Base-by-base conservation (phyloP, 2,888 invertebrate genomes). In the Brenthis daphne region DNA sequence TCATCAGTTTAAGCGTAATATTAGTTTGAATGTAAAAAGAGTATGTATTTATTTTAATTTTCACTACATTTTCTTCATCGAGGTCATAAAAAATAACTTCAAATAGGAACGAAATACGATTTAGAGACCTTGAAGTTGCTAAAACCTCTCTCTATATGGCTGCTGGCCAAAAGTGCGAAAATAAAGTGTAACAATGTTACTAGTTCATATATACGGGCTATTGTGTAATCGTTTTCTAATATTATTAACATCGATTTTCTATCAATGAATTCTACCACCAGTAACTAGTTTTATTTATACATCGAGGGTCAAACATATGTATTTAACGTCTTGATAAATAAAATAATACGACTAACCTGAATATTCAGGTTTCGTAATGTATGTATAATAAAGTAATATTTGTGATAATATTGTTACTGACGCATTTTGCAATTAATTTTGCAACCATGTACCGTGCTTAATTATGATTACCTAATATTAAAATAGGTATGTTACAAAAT, bases 61-160 rank as follows among this genome's bases (percentile, higher is more conserved):
- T 48, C n/a, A 29, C n/a, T 24, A 24, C 50, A 50, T 24, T 58
- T 37, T 16, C 3, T 33, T 37, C 29, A 53, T 29, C 60, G 60
- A 66, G 66, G 66, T 53, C 16, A 37, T n/a, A 33, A 53, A 61
- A 61, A 16, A 51, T 51, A 51, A 53, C 33, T 37, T 33, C 20
- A 37, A 63, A 14, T 37, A 20, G 53, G 37, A 43, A 11, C 37
- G 8, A 43, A 43, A 20, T 37, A 43, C 13, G 51, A 63, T 55
- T 61, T 58, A n/a, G 20, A 37, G 50, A 67, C 67, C 67, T 67
- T 67, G 55, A 55, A 37, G 50, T 50, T 29, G 55, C 24, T 55
- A 29, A 20, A 24, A 14, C 33, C 29, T 50, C 37, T 63, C 29
- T 50, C 37, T 63, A 53, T 63, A 53, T 63, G 53, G 53, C 63